These are phyloP conservation scores for Podarcis siculus DNA, from an alignment of 2,797 vertebrate genomes.

Conservation along the genomic window DNA sequence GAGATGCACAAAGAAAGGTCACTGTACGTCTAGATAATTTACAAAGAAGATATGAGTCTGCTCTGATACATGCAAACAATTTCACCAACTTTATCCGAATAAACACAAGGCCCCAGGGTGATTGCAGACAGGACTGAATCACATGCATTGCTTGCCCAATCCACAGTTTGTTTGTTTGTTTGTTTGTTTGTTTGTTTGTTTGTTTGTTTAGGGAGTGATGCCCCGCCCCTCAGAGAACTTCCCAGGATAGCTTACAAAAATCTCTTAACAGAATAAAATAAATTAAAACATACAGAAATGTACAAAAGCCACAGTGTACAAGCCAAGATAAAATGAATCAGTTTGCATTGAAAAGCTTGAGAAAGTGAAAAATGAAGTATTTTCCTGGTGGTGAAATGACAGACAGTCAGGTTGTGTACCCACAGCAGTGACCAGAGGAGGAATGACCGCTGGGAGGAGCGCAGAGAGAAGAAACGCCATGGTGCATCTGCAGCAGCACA, in stretches of 20 bases:
- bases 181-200: background rate
- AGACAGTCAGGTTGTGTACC: background rate
- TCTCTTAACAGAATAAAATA: background rate
- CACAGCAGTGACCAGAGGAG: no score
- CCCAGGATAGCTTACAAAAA: background rate
- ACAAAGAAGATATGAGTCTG: background rate
- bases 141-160: background rate
- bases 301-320: background rate
- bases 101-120: background rate
- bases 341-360: background rate
- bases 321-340: background rate
- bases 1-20: constrained; percentile 30
- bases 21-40: constrained; percentile 10
- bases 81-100: background rate
- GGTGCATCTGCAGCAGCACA: no score
- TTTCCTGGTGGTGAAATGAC: background rate
- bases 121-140: background rate
- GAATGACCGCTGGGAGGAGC: no score
- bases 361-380: background rate
- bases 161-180: background rate
- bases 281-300: background rate
- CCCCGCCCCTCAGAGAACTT: background rate
- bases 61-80: background rate
- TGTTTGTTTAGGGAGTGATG: background rate
- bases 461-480: no score